Evolutionary conservation across 2,113 vertebrate species (phyloP), one percentile per base, ranked within the genome.

Genomic region (Lota lota): DNA sequence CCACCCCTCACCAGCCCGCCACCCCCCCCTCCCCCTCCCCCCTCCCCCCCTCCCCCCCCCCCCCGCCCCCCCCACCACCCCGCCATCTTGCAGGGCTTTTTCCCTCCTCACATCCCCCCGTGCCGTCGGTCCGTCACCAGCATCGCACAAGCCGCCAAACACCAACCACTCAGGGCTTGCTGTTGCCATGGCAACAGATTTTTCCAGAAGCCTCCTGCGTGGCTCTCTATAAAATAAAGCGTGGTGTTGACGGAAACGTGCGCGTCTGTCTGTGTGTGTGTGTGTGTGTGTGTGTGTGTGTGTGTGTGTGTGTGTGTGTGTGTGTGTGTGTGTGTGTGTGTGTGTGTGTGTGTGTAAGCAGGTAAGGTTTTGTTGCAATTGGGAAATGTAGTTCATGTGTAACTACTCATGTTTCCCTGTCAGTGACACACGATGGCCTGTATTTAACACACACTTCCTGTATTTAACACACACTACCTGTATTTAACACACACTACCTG

Each of bases 151-250:
- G 75, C 76, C 77, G 82, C 87, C 89, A 81, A 81, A 80, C 62
- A 81, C 84, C 86, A 8, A 88, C 86, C 81, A 81, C 87, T 83
- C 82, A 64, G 67, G 50, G 84, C 83, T 87, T 87, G 81, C 88
- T 91, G 91, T 92, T 91, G 86, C 91, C 89, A 92, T 91, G 90
- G 88, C 79, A 91, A 92, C 91, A 84, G 78, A 74, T 59, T 89
- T 88, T 90, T 89, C 85, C 85, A 89, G 86, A 88, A 87, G 79
- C 77, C 87, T 90, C 84, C 78, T 81, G 83, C 78, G 79, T 33
- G 22, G 68, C 76, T 87, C 82, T 83, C 78, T 69, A 81, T 87
- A 82, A 81, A 83, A 83, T 85, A 80, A 87, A 84, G 66, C 70
- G 77, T 81, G 80, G 77, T 78, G 74, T 77, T 83, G 81, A 82